These are phyloP conservation scores for Nipponia nippon DNA, from an alignment of 2,113 vertebrate species.

Conservation along the genomic window DNA sequence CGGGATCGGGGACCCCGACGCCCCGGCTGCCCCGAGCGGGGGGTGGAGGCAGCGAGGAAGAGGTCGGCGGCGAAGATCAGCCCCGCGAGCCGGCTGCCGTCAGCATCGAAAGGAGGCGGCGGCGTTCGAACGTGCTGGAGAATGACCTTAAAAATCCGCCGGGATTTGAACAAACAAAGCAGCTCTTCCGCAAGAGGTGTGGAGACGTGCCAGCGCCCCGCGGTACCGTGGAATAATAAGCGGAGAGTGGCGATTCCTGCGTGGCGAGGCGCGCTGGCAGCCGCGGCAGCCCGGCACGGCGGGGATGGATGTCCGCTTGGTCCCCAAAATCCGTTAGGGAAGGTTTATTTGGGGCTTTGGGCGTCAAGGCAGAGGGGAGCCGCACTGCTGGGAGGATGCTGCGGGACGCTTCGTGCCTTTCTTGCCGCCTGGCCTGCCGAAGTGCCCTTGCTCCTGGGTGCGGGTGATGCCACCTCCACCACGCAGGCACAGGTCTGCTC, in stretches of 20 bases:
- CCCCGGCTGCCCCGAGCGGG: not conserved
- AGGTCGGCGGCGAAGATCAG: not conserved
- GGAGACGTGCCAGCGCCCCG: not conserved
- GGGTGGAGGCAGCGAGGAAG: not conserved
- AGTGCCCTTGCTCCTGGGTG: not conserved
- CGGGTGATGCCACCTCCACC: not conserved
- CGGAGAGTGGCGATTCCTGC: not conserved
- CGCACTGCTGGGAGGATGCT: not conserved
- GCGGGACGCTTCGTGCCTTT: not conserved
- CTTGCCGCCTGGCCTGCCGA: not conserved
- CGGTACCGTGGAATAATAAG: too few relatives aligned
- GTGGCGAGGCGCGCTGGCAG: not conserved
- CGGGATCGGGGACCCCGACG: not conserved
- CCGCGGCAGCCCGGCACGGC: not conserved
- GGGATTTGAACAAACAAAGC: not conserved
- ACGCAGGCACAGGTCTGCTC: not conserved
- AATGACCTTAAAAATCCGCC: not conserved
- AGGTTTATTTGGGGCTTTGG: not conserved
- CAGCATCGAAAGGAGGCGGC: not conserved
- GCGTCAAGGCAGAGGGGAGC: not conserved
- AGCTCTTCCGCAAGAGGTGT: not conserved
- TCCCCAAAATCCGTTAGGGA: not conserved
- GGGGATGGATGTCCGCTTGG: not conserved
- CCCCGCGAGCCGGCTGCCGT: not conserved
- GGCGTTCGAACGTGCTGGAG: not conserved